Conservation (phyloP, 2,888 invertebrate species). For the Salpingus planirostris region DNA sequence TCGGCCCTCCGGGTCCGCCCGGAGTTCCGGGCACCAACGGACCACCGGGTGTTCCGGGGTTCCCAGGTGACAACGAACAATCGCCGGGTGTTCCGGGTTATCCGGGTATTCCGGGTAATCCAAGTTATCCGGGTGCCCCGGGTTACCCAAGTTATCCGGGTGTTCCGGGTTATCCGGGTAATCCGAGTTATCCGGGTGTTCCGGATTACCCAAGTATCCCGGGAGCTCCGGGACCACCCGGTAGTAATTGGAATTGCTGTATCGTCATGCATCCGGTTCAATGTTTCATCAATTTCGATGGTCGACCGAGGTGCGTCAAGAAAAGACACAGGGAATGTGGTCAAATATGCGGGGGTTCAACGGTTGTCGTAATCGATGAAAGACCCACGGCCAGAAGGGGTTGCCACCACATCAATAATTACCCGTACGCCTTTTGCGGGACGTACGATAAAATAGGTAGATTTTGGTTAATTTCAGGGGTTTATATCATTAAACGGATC, state of each 20-base stretch:
- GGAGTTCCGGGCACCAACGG: too few relatives aligned
- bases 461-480: too few relatives aligned
- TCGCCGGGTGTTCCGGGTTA: too few relatives aligned
- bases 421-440: conserved; percentile 9
- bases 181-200: neutral
- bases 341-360: conserved; percentile 2
- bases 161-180: neutral
- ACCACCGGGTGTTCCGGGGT: too few relatives aligned
- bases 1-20: neutral
- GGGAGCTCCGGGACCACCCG: neutral
- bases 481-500: too few relatives aligned
- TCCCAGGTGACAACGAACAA: too few relatives aligned
- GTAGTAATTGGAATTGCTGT: conserved; percentile 5
- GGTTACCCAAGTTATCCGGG: neutral
- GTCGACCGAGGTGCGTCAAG: conserved; percentile 4
- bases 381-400: neutral
- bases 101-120: neutral
- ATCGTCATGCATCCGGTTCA: conserved; percentile 6
- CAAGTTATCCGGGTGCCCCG: neutral
- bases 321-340: conserved; percentile 6
- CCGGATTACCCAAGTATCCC: neutral
- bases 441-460: conserved; percentile 7
- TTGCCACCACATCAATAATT: conserved; percentile 4
- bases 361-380: conserved; percentile 6
- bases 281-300: conserved; percentile 7